phyloP scores from a whole-genome alignment of 2,797 vertebrate species.

The Margarornis squamiger region DNA sequence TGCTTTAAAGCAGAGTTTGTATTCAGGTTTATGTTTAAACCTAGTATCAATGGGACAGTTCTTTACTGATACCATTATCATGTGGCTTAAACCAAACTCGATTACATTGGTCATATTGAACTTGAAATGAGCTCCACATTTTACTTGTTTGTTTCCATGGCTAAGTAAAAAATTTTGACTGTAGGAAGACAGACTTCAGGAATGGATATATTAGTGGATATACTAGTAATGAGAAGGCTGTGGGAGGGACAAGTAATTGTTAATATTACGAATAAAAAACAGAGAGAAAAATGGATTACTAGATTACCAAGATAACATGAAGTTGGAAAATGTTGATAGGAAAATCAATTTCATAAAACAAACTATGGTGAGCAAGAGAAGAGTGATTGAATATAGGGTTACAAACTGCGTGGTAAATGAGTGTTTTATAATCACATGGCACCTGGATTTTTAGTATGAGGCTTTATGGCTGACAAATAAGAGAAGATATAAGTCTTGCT shows the following conservation, averaged over 20 bases:
- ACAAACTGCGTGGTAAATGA: not conserved
- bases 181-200: not conserved
- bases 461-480: not conserved
- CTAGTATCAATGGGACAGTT: not conserved
- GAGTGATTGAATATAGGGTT: not conserved
- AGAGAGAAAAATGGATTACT: not conserved
- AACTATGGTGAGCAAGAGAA: not conserved
- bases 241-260: not conserved
- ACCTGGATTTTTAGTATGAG: not conserved
- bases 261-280: not conserved
- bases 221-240: not conserved
- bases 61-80: not conserved
- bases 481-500: not conserved
- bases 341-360: not conserved
- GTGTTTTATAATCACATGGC: not conserved
- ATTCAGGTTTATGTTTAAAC: not conserved
- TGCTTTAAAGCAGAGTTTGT: not conserved
- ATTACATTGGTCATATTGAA: not conserved
- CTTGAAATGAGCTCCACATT: not conserved
- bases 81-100: not conserved
- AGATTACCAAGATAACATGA: not conserved
- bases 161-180: not conserved
- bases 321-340: constrained; percentile 2
- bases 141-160: not conserved
- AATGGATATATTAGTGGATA: not conserved